Evolutionary conservation across 2,888 invertebrate species (phyloP), one percentile per base, ranked within the genome.

Genomic region (Ophion slaviceki): DNA sequence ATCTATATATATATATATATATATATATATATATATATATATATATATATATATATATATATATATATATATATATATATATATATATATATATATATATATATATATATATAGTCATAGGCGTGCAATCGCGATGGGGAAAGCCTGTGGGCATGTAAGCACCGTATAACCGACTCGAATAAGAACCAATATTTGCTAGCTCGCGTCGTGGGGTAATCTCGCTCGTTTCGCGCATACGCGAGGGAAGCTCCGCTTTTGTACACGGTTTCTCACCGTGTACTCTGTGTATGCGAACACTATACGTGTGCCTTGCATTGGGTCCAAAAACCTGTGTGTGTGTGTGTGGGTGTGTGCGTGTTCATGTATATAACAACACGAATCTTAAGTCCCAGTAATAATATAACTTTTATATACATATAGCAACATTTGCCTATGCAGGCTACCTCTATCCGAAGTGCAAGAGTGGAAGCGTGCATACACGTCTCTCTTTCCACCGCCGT

Each of bases 101-200:
- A 36, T 5, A 36, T 36, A 36, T 36, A 36, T 36, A 36, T 36
- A 45, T 70, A 40, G 45, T 40, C 32, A 83, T 81, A 71, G 70
- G 45, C 68, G 83, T 71, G 77, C 62, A 85, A 80, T 67, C 67
- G 87, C 78, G 61, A 59, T 4, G 85, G 72, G 87, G 86, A 85
- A 89, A 88, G 83, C 85, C 87, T 85, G 87, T 85, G 89, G 86
- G 77, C 89, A 91, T 89, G 89, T 90, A 91, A 91, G 90, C 89
- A 88, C 82, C 89, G 89, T 91, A 91, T 90, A 91, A 90, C 90
- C 90, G 89, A 90, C 88, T 90, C 90, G 90, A 90, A 91, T 90
- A 90, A 91, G 90, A 91, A 90, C 91, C 91, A 91, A 91, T 91
- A 91, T 91, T 91, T 91, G 90, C 89, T 90, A 88, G 90, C 81